phyloP scores from a whole-genome alignment of 2,113 vertebrate genomes.

The Pelecanoides urinatrix region DNA sequence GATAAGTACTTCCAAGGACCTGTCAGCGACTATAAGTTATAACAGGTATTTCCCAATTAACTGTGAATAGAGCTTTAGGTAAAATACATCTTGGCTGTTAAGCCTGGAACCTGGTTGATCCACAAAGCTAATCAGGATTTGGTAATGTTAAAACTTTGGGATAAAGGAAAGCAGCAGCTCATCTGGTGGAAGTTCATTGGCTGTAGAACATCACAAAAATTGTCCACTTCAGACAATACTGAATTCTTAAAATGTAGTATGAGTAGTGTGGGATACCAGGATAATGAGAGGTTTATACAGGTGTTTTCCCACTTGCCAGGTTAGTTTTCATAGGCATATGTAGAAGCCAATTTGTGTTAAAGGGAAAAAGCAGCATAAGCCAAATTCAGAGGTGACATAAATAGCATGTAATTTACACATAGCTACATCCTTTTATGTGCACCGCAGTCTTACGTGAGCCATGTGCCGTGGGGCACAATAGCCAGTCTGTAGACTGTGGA shows the following conservation, averaged over 20 bases:
- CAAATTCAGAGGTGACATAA: conserved; percentile 2
- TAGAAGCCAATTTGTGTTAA: conserved; percentile 35
- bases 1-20: conserved; percentile 30
- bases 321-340: conserved; percentile 56
- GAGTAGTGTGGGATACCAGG: conserved; percentile 7
- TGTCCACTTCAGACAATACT: background rate
- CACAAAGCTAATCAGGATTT: conserved; percentile 59
- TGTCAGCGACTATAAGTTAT: conserved; percentile 7
- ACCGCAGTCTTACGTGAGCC: fast-evolving
- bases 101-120: conserved; percentile 45
- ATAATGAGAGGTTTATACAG: conserved; percentile 16
- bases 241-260: conserved; percentile 24
- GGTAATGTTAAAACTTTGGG: conserved; percentile 31
- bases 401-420: background rate
- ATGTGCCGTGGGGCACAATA: background rate
- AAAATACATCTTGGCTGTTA: conserved; percentile 44
- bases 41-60: background rate
- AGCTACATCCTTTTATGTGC: background rate
- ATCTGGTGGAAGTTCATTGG: conserved; percentile 32
- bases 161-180: conserved; percentile 31
- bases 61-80: conserved; percentile 27
- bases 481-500: background rate
- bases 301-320: conserved; percentile 43
- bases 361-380: background rate
- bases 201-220: conserved; percentile 33